Base-by-base conservation (phyloP, 2,113 vertebrate species). In the Aspiorhynchus laticeps region DNA sequence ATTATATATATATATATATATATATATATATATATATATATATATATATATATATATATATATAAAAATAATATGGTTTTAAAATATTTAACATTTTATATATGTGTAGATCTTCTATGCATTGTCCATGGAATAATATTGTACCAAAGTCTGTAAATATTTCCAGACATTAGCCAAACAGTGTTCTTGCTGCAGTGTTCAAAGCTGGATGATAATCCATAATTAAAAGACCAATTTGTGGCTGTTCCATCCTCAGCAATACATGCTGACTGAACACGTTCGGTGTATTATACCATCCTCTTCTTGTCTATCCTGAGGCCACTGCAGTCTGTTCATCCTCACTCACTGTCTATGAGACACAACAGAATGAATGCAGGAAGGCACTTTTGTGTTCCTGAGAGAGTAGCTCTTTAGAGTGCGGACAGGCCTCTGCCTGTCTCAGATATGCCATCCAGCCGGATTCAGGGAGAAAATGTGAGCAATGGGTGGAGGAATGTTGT, bases 361-460 rank as follows among this genome's bases (percentile, higher is more conserved):
- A 88, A 48, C 63, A 85, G 77, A 87, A 87, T 61, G 77, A 87
- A 87, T 61, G 38, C 59, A 67, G 76, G 26, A 82, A 76, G 74
- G 71, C 26, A 56, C 56, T 74, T 61, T 69, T 71, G 41, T 87
- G 53, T 80, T 51, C 88, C 88, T 84, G 63, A 90, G 83, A 83
- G 87, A 33, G 38, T 14, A 33, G 36, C 48, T 78, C 61, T 41
- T 75, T 65, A 81, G 84, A 28, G 79, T 36, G 7, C 36, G 33
- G 63, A 65, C 95, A 94, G 88, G 95, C 89, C 93, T 86, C 59
- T 91, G 91, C 95, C 92, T 94, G 95, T 91, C 89, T 46, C 1
- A 91, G 91, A 92, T 93, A 96, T 95, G 95, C 93, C 90, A 94
- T 91, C 93, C 92, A 92, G 94, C 94, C 90, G 74, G 94, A 95